A percentile compares a stretch with the other conserved stretches of the same genome.
These are phyloP conservation scores for Telenomus remus DNA, from an alignment of 1,140 invertebrate species.

Conservation along the genomic window DNA sequence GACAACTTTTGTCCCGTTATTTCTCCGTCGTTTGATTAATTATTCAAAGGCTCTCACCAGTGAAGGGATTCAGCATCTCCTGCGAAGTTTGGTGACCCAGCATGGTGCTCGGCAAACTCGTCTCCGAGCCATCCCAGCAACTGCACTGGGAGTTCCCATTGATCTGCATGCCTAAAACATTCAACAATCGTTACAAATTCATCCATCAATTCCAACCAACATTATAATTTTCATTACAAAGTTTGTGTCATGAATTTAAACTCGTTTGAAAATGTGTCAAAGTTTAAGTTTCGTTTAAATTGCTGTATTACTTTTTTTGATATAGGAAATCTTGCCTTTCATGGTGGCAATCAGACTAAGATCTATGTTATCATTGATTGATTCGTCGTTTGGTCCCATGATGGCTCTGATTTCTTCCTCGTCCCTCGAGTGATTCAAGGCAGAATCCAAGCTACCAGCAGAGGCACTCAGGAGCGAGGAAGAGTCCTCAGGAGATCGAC, in stretches of 20 bases:
- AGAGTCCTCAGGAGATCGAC: conserved; percentile 81
- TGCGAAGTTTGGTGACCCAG: conserved; percentile 73
- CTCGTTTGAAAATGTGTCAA: too few relatives aligned
- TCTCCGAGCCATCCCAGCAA: conserved; percentile 75
- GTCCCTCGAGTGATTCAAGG: conserved; percentile 87
- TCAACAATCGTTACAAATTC: conserved; percentile 3
- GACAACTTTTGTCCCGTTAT: conserved; percentile 3
- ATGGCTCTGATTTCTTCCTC: conserved; percentile 81
- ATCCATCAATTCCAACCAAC: neutral
- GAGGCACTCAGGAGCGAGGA: conserved; percentile 83
- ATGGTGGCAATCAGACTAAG: conserved; percentile 73
- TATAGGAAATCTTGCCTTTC: conserved; percentile 62
- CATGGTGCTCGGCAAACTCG: conserved; percentile 72
- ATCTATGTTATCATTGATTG: conserved; percentile 73
- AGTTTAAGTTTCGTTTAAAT: too few relatives aligned
- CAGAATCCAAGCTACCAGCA: conserved; percentile 88
- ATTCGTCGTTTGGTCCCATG: conserved; percentile 77
- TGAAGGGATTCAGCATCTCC: conserved; percentile 72
- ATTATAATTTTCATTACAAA: too few relatives aligned
- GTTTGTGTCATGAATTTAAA: too few relatives aligned
- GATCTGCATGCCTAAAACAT: conserved; percentile 70
- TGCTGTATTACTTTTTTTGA: neutral
- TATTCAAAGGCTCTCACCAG: conserved; percentile 59
- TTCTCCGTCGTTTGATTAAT: conserved; percentile 6
- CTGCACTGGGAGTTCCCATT: conserved; percentile 74